Percentiles rank a stretch among this genome's conserved stretches.
These are phyloP conservation scores for Eriosoma lanigerum DNA, from an alignment of 1,140 invertebrate species.

Conservation along the genomic window DNA sequence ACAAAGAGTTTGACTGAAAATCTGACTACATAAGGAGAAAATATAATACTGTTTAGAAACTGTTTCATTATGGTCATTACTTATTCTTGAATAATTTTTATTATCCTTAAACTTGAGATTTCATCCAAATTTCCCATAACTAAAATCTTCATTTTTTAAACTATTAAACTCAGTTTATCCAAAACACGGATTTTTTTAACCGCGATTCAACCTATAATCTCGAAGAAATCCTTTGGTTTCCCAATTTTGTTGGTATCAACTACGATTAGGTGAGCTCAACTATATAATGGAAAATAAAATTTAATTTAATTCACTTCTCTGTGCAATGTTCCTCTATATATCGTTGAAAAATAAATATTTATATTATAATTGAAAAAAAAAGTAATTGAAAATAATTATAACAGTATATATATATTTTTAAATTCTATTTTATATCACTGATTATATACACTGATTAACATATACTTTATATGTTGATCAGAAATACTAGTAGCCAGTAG, in stretches of 20 bases:
- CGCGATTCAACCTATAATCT: neutral
- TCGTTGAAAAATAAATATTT: too few relatives aligned
- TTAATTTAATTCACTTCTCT: neutral
- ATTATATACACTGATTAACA: too few relatives aligned
- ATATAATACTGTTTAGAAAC: neutral
- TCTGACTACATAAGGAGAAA: neutral
- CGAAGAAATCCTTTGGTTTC: neutral
- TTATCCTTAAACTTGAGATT: neutral
- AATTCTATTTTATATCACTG: too few relatives aligned
- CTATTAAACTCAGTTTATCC: neutral
- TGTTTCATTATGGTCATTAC: neutral
- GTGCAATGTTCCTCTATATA: too few relatives aligned
- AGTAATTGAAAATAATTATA: too few relatives aligned
- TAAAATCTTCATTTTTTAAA: neutral
- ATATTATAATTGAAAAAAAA: too few relatives aligned
- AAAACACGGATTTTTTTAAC: neutral
- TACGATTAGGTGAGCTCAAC: neutral
- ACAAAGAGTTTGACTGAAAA: neutral
- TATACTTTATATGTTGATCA: too few relatives aligned
- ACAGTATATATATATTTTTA: too few relatives aligned
- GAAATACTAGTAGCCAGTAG: too few relatives aligned
- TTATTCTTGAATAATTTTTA: neutral
- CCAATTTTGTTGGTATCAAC: slow-evolving; percentile 8
- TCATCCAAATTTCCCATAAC: neutral
- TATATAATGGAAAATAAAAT: neutral